phyloP scores from a whole-genome alignment of 2,888 invertebrate species.

The Helleia helle region DNA sequence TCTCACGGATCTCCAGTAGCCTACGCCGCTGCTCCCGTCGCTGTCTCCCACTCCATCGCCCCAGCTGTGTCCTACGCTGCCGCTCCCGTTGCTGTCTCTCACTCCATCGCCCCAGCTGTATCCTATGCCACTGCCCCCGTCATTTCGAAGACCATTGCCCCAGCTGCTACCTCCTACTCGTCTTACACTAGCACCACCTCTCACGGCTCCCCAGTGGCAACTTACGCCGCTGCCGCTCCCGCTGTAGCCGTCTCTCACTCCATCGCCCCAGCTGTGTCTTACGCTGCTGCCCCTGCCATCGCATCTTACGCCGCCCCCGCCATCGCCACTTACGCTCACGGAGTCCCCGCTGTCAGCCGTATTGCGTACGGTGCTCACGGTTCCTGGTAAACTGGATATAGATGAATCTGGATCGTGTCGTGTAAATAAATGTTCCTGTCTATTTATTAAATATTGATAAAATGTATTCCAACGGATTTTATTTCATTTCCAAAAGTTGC shows the following conservation, averaged over 20 bases:
- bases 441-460: neutral
- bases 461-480: too few species aligned
- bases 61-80: slow-evolving; percentile 38
- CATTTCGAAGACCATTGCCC: slow-evolving; percentile 18
- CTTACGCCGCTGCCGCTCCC: slow-evolving; percentile 27
- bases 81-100: slow-evolving; percentile 72
- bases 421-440: neutral
- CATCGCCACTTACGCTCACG: too few species aligned
- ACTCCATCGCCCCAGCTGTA: slow-evolving; percentile 77
- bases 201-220: slow-evolving; percentile 22
- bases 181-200: slow-evolving; percentile 25
- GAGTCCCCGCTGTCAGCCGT: slow-evolving; percentile 18
- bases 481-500: too few species aligned
- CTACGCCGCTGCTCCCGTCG: slow-evolving; percentile 27
- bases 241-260: slow-evolving; percentile 21
- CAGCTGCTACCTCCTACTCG: slow-evolving; percentile 24
- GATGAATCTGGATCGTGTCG: too few species aligned
- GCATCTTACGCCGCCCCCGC: too few species aligned
- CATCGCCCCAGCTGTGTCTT: slow-evolving; percentile 28
- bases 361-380: slow-evolving; percentile 76
- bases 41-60: slow-evolving; percentile 30
- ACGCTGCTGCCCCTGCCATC: slow-evolving; percentile 12
- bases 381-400: slow-evolving; percentile 71
- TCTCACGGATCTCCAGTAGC: slow-evolving; percentile 23
- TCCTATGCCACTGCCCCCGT: slow-evolving; percentile 57